A percentile compares a stretch with the other conserved stretches of the same genome.
Conservation (phyloP, 2,113 vertebrate genomes). For the Oostethus manadensis region DNA sequence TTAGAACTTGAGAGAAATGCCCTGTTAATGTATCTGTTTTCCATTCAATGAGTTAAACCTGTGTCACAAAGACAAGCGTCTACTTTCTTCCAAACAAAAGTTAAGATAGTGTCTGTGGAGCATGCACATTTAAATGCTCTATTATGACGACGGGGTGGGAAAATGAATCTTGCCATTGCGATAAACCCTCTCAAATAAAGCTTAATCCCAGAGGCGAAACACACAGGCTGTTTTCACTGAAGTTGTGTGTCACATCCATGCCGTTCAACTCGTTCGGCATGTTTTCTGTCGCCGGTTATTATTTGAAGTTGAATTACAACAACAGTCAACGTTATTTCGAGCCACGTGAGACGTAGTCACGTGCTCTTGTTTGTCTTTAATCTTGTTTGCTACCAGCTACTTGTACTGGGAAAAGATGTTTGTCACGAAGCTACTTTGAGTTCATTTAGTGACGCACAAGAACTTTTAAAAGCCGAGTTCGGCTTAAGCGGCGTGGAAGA, state of each 20-base stretch:
- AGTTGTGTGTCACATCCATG: slow-evolving; percentile 39
- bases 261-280: slow-evolving; percentile 58
- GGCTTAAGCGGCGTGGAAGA: too few species aligned
- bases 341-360: too few species aligned
- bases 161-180: background rate
- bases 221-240: slow-evolving; percentile 31
- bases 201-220: background rate
- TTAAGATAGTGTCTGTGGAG: too few species aligned
- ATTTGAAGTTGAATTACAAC: background rate
- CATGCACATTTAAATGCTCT: background rate
- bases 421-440: too few species aligned
- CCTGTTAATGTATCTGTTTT: too few species aligned
- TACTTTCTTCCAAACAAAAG: too few species aligned
- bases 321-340: too few species aligned
- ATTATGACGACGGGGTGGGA: background rate
- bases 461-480: background rate
- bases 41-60: too few species aligned
- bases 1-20: too few species aligned
- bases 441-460: too few species aligned
- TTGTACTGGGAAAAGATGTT: background rate
- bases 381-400: background rate
- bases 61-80: too few species aligned
- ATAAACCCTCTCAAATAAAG: background rate
- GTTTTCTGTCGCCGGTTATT: slow-evolving; percentile 18
- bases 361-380: too few species aligned